These are phyloP conservation scores for Phania funesta DNA, from an alignment of 2,888 invertebrate species.

Conservation along the genomic window DNA sequence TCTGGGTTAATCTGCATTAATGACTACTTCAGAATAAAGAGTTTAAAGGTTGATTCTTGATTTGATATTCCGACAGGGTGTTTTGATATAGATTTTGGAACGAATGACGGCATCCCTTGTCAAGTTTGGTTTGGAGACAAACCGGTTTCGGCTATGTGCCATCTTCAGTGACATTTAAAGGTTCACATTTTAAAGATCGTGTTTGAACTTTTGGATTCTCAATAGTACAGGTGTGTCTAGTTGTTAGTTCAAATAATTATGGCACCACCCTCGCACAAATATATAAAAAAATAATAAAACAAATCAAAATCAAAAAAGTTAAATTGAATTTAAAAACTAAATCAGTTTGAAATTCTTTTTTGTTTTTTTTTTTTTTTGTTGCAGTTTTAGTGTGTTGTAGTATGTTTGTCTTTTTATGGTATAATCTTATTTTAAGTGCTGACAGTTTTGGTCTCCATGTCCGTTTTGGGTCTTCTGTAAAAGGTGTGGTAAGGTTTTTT, in stretches of 20 bases:
- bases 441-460: constrained; percentile 69
- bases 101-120: too few species aligned
- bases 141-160: too few species aligned
- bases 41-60: too few species aligned
- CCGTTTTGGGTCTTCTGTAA: constrained; percentile 65
- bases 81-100: too few species aligned
- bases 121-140: too few species aligned
- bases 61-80: too few species aligned
- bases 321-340: constrained; percentile 67
- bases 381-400: constrained; percentile 56
- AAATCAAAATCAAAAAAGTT: constrained; percentile 28
- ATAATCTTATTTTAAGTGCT: constrained; percentile 78
- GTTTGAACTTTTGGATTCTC: too few species aligned
- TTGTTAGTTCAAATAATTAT: not conserved
- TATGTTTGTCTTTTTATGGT: constrained; percentile 72
- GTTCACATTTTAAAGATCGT: too few species aligned
- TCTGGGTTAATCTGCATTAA: too few species aligned
- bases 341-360: constrained; percentile 63
- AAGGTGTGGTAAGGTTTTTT: constrained; percentile 64
- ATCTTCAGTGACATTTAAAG: too few species aligned
- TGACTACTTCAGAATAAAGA: too few species aligned
- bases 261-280: constrained; percentile 11
- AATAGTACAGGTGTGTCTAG: too few species aligned
- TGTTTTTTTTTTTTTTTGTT: constrained; percentile 27
- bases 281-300: not conserved